Percentiles rank a stretch among this genome's conserved stretches.
Conservation (phyloP, 2,888 invertebrate genomes). For the Lasiommata megera region DNA sequence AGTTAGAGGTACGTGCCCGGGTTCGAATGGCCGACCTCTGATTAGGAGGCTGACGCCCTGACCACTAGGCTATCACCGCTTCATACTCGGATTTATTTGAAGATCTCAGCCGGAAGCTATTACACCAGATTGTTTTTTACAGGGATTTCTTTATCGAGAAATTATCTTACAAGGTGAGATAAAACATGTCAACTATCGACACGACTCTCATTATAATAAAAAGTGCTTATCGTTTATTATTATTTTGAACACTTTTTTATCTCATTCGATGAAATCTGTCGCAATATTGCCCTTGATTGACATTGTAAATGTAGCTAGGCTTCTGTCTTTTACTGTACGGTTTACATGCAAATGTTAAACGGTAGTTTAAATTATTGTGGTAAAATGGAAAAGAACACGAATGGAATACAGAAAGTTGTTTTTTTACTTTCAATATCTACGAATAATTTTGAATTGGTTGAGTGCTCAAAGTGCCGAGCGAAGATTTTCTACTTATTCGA, state of each 20-base stretch:
- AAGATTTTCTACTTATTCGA: too few relatives aligned
- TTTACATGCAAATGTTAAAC: not conserved
- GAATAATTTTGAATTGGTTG: too few relatives aligned
- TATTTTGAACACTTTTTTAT: not conserved
- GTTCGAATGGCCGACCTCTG: too few relatives aligned
- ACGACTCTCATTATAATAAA: not conserved
- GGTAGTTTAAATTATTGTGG: not conserved
- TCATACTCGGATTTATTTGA: too few relatives aligned
- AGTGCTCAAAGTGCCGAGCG: too few relatives aligned
- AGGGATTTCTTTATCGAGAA: not conserved
- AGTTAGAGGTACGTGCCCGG: too few relatives aligned
- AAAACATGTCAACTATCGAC: not conserved
- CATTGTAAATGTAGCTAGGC: not conserved
- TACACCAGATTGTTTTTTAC: not conserved
- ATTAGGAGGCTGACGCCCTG: too few relatives aligned
- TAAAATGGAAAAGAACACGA: not conserved
- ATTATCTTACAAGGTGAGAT: slow-evolving; percentile 2
- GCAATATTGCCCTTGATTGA: not conserved
- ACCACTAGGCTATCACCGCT: too few relatives aligned
- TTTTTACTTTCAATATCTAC: not conserved
- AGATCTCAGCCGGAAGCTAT: not conserved
- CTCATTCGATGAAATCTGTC: slow-evolving; percentile 1
- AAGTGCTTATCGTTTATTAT: slow-evolving; percentile 3
- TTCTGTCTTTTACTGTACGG: not conserved
- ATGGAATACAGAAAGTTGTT: not conserved